Base-by-base conservation (phyloP, 2,797 vertebrate genomes). In the Scolopax bukidnonensis region DNA sequence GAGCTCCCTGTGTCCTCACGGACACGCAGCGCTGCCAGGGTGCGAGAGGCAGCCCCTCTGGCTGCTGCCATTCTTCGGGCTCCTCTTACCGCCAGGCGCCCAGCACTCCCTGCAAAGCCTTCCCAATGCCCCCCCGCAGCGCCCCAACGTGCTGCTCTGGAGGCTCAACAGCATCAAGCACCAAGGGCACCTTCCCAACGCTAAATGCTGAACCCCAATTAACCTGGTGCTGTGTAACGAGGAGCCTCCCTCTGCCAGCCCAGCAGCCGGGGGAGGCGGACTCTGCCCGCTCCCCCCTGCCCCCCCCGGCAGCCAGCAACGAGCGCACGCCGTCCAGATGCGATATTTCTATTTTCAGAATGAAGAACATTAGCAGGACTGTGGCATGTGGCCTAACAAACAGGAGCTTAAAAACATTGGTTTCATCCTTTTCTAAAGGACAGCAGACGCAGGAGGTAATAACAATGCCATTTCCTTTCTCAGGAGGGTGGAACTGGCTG, bases 221-320 rank as follows among this genome's bases (percentile, higher is more conserved):
- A 45, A 98, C 98, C 0, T 98, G 98, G 98, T 98, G 98, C 24
- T 98, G 98, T 41, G 14, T 98, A 84, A 95, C 95, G 41, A 96
- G 90, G 71, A 98, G 97, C 85, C 89, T 98, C 28, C 97, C 98
- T 11, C 84, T 98, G 91, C 95, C 98, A 2, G 11, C 9, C 4
- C 97, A 98, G 93, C 98, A 97, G 91, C 92, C 96, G 48, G 97
- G 89, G 38, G 95, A 6, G 27, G 53, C 95, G 17, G 90, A 89
- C 23, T 95, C 97, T 2, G 95, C 92, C 50, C 97, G 95, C 12
- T 92, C 90, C 30, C 90, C 96, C 10, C 10, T 87, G 89, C 84
- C 81, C 54, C 8, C 12, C 45, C 64, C 90, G 21, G 75, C 89
- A 5, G 7, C 61, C 23, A 28, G 13, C 59, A 56, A 24, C 5